Evolutionary conservation across 2,888 invertebrate species (phyloP).

Genomic region (Creontiades dilutus): DNA sequence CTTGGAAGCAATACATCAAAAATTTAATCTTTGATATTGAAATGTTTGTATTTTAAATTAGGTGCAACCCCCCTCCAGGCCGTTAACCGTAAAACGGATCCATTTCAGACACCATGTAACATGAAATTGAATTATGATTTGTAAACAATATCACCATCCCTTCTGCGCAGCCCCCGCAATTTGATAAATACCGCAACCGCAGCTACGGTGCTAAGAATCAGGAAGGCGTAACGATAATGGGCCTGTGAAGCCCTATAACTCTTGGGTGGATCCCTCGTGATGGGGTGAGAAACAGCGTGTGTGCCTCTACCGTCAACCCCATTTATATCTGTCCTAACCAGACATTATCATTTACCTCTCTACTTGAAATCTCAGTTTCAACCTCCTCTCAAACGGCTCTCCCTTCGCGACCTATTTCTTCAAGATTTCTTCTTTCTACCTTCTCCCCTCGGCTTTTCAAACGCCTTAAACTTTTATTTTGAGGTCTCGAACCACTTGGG

Average conservation of each 20-base stretch:
- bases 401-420: background rate
- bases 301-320: conserved; percentile 44
- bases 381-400: background rate
- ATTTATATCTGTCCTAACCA: conserved; percentile 70
- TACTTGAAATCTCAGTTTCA: conserved; percentile 63
- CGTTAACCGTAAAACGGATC: too few relatives aligned
- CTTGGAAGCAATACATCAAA: too few relatives aligned
- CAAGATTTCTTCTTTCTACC: background rate
- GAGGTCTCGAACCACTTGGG: conserved; percentile 66
- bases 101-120: too few relatives aligned
- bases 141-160: background rate
- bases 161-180: background rate
- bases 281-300: conserved; percentile 20
- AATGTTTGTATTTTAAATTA: too few relatives aligned
- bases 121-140: too few relatives aligned
- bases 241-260: conserved; percentile 30
- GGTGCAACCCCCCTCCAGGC: too few relatives aligned
- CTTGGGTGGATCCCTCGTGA: background rate
- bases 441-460: background rate
- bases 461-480: conserved; percentile 69
- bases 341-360: conserved; percentile 70
- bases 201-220: conserved; percentile 25
- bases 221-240: conserved; percentile 36
- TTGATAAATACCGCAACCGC: background rate
- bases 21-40: too few relatives aligned